phyloP scores from a whole-genome alignment of 2,113 vertebrate genomes.

The Aegotheles bennettii region DNA sequence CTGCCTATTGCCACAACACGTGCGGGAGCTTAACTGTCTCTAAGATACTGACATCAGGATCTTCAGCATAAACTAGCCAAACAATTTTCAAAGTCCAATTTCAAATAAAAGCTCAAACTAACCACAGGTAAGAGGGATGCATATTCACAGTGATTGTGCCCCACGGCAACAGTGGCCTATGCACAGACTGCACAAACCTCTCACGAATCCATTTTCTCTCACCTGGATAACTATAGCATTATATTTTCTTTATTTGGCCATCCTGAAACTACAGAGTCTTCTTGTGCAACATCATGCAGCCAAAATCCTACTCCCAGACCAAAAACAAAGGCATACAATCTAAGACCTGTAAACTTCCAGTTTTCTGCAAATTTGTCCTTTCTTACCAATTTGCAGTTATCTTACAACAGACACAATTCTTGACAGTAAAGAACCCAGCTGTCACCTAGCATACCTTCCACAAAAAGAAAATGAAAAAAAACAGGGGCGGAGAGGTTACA shows the following conservation, averaged over 20 bases:
- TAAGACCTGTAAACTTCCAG: neutral
- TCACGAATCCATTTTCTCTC: neutral
- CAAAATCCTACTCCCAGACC: neutral
- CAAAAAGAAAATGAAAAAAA: neutral
- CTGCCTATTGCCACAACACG: neutral
- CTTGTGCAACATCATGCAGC: neutral
- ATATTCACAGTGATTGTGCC: neutral
- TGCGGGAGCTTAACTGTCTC: neutral
- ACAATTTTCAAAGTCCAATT: neutral
- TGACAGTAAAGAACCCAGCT: neutral
- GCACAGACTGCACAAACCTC: neutral
- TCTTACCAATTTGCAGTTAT: neutral
- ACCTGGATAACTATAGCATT: neutral
- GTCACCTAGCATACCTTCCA: neutral
- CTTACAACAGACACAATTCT: neutral
- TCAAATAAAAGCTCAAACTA: neutral
- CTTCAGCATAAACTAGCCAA: neutral
- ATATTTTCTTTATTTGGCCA: neutral
- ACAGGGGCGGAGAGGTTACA: rapidly evolving
- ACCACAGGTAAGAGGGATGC: neutral
- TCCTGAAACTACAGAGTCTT: neutral
- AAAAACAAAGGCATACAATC: neutral
- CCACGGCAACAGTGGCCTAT: neutral
- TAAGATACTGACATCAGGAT: neutral
- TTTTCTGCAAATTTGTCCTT: neutral